Conservation (phyloP, 2,113 vertebrate genomes). For the Regulus satrapa region DNA sequence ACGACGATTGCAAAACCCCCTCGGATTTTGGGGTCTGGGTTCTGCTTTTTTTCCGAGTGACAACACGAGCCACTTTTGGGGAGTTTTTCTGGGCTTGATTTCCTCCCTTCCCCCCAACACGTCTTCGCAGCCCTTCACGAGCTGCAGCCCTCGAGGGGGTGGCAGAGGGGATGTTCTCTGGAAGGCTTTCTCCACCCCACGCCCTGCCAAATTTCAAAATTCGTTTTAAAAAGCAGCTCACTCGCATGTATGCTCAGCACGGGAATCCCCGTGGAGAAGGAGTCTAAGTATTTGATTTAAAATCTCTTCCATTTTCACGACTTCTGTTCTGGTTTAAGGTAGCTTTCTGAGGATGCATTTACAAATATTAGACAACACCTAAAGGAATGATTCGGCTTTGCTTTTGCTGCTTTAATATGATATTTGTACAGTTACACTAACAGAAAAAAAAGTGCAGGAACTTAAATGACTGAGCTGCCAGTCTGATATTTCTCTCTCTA, state of each 20-base stretch:
- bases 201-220: neutral
- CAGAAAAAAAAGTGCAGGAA: neutral
- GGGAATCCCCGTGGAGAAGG: neutral
- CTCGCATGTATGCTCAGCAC: neutral
- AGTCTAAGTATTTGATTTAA: neutral
- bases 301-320: neutral
- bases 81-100: neutral
- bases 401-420: neutral
- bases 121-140: neutral
- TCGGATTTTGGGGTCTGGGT: rapidly evolving
- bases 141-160: neutral
- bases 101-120: rapidly evolving
- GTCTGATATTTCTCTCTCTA: neutral
- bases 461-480: neutral
- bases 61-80: neutral
- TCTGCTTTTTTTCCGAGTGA: neutral
- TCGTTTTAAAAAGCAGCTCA: neutral
- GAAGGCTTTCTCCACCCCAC: neutral
- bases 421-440: neutral
- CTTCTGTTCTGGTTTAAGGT: neutral
- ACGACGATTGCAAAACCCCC: neutral
- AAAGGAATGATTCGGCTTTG: neutral
- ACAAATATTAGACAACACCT: neutral
- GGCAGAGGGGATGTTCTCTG: neutral
- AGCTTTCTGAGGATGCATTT: neutral